A percentile compares a stretch with the other conserved stretches of the same genome.
Evolutionary conservation across 2,797 vertebrate species (phyloP).

Genomic region (Urophycis tenuis): DNA sequence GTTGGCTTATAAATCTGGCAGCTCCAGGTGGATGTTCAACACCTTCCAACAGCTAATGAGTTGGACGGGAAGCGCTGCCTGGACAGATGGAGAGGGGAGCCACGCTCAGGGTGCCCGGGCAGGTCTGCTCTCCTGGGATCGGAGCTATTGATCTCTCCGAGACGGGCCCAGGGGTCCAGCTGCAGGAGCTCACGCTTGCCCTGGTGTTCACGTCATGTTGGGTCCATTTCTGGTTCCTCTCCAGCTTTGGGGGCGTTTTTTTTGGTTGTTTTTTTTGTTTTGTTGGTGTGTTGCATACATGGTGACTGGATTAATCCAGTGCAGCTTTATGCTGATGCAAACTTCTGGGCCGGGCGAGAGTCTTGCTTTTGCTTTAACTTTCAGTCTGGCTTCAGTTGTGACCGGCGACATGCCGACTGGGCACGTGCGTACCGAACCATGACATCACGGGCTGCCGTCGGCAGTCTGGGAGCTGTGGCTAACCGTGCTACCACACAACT

Average conservation of each 20-base stretch:
- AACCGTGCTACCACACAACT: neutral
- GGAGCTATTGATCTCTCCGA: constrained; percentile 42
- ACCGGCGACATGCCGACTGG: neutral
- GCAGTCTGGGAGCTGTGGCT: neutral
- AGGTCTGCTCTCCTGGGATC: constrained; percentile 29
- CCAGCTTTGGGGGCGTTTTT: neutral
- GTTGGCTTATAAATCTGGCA: constrained; percentile 23
- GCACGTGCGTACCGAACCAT: neutral
- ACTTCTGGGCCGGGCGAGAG: neutral
- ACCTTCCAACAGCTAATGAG: constrained; percentile 28
- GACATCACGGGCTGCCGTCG: neutral
- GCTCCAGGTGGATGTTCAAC: constrained; percentile 45
- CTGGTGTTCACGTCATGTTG: neutral
- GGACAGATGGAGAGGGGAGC: constrained; percentile 17
- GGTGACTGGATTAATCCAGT: neutral
- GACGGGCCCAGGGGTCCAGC: constrained; percentile 24
- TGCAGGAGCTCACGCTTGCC: constrained; percentile 15
- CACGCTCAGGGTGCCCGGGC: neutral
- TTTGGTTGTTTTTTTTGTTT: too few species aligned
- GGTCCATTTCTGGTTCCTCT: neutral
- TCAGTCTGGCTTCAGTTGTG: neutral
- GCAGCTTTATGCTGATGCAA: neutral
- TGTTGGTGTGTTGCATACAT: neutral
- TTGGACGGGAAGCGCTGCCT: constrained; percentile 15
- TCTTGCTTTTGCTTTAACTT: neutral